Evolutionary conservation across 2,797 vertebrate species (phyloP), one percentile per base, ranked within the genome.

Genomic region (Merluccius polli): DNA sequence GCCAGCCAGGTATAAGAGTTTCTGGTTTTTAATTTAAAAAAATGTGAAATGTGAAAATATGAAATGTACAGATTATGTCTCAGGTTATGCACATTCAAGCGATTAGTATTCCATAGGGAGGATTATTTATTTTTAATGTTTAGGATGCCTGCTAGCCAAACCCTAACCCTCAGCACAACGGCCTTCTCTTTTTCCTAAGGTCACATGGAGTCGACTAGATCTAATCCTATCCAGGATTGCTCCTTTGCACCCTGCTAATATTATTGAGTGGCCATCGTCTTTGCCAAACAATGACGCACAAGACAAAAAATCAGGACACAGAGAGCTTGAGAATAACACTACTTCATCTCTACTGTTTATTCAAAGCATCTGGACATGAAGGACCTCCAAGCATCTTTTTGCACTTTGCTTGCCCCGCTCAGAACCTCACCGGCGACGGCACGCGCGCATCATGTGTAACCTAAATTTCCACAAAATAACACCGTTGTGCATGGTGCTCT

Each of bases 221-320:
- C 69, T 33, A 73, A 48, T 75, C 79, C 78, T 72, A 76, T 71
- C 70, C 74, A 48, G 27, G 6, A 38, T 36, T 52, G 36, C 41
- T 80, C 79, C 73, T 65, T 48, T 24, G 16, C 52, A 69, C 38
- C 52, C 32, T 72, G 27, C 74, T n/a, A 21, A 72, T 79, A 73
- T 79, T 74, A 84, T 76, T 76, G 74, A 73, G 72, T 82, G 13
- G 52, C 52, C 52, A 30, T 27, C 30, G 27, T 29, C n/a, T 24
- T 52, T 73, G 85, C 88, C 90, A 92, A 89, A 79, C n/a, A 83
- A 84, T 87, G 84, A 91, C 77, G 82, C 69, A 82, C 29, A 52
- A 77, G 75, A 72, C 86, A 83, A 82, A 33, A 72, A 83, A 85
- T 32, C 29, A 70, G 78, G 77, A 73, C 59, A 65, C 24, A 76